Base-by-base conservation (phyloP, 2,888 invertebrate genomes). In the Diplolepis rosae region DNA sequence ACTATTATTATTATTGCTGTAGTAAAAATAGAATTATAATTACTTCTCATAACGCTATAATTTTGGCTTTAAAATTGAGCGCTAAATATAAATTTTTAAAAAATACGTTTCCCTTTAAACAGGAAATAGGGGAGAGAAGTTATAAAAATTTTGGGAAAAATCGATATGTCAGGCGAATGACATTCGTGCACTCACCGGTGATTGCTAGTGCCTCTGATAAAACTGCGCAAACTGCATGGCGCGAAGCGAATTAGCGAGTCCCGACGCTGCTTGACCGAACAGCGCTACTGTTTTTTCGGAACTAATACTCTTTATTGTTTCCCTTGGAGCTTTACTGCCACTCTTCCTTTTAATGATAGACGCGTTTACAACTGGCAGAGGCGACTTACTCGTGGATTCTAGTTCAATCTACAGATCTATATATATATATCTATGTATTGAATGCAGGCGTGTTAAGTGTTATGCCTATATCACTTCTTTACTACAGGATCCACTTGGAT, bases 311-410 rank as follows among this genome's bases (percentile, higher is more conserved):
- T 70, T 45, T 32, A 32, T 56, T 54, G 13, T 30, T 32, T 18
- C 18, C 9, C 18, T 11, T 54, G 28, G n/a, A 51, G 5, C 1
- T 13, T 1, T 1, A 5, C 1, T n/a, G 28, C n/a, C 51, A 51
- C 51, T 13, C 27, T 5, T 56, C 15, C 39, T 39, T 39, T 6
- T 32, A 22, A 24, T 6, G 61, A 61, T 39, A 24, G 13, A 24
- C 61, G 4, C 39, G 6, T 13, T 39, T 61, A 22, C 27, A 66
- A 56, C 24, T 48, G 35, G 71, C 74, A 76, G 78, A 80, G 76
- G 71, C 79, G 76, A 75, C 72, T 74, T 76, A 76, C 76, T 79
- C 78, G 72, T 80, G 76, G 75, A 77, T 76, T 73, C 74, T 56
- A 75, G 71, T 65, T 68, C 18, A 48, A 30, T 24, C 71, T 9